Percentiles rank a stretch among this genome's conserved stretches.
Evolutionary conservation across 2,113 vertebrate genomes (phyloP).

Genomic region (Clarias gariepinus): DNA sequence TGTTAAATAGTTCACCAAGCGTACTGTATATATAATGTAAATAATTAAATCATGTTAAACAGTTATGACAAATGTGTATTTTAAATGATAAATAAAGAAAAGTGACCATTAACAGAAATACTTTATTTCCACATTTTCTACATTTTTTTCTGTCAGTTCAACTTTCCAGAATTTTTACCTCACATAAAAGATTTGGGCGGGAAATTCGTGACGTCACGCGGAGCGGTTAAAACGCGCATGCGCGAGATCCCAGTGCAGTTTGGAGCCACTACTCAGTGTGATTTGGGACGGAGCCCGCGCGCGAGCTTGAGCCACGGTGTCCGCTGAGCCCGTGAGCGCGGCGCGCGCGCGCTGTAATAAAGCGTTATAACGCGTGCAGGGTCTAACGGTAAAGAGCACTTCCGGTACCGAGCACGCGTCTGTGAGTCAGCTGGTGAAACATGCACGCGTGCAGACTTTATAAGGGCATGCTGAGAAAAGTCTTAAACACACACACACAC

Average conservation of each 20-base stretch:
- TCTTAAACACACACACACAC: slow-evolving; percentile 62
- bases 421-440: background rate
- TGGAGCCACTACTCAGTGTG: background rate
- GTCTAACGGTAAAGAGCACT: too few relatives aligned
- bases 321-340: background rate
- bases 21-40: background rate
- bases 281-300: background rate
- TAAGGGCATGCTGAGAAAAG: slow-evolving; percentile 13
- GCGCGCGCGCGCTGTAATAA: background rate
- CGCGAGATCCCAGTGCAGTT: background rate
- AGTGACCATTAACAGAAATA: background rate
- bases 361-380: background rate
- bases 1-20: background rate
- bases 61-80: background rate
- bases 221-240: background rate
- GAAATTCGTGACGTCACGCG: background rate
- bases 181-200: background rate
- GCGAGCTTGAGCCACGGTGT: background rate
- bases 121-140: background rate
- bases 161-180: background rate
- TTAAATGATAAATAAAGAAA: background rate
- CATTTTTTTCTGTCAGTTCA: background rate
- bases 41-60: background rate
- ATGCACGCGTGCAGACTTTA: background rate
- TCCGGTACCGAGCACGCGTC: background rate